Conservation (phyloP, 2,113 vertebrate species). For the Columbina picui region DNA sequence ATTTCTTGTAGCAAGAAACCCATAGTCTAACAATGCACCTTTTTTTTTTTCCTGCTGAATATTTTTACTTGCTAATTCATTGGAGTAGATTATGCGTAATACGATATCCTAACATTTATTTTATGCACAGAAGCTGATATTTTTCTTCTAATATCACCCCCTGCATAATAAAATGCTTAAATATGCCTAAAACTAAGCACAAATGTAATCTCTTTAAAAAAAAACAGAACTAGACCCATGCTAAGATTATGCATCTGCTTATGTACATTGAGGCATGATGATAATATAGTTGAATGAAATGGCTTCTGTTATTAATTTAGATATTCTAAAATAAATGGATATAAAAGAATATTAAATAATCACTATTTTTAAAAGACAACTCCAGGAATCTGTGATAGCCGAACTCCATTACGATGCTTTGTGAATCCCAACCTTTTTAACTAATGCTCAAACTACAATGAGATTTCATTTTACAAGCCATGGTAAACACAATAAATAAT, state of each 20-base stretch:
- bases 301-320: neutral
- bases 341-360: neutral
- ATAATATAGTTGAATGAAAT: neutral
- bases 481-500: neutral
- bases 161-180: neutral
- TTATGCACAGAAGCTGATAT: neutral
- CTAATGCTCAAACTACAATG: neutral
- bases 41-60: neutral
- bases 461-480: neutral
- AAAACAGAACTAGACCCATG: neutral
- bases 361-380: neutral
- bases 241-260: neutral
- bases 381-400: neutral
- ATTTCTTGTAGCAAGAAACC: neutral
- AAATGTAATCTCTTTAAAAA: neutral
- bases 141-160: neutral
- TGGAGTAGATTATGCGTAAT: neutral
- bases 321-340: neutral
- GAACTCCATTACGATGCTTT: neutral
- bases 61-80: neutral
- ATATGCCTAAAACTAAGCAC: neutral
- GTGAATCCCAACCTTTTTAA: neutral
- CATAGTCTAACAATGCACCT: neutral
- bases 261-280: neutral
- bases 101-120: neutral